Evolutionary conservation across 2,888 invertebrate genomes (phyloP).

Genomic region (Bruchidius siliquastri): DNA sequence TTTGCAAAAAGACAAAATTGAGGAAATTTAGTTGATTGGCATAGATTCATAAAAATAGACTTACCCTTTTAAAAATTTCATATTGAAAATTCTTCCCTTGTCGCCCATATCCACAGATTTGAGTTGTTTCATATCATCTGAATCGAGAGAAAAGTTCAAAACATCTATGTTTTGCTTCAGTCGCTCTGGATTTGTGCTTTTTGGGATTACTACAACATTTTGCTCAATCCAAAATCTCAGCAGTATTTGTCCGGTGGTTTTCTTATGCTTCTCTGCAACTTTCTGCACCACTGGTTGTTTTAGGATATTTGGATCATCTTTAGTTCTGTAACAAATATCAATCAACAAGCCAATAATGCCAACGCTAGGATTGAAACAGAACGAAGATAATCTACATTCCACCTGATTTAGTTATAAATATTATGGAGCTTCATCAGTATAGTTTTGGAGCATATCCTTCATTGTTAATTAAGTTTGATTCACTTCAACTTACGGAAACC

Average conservation of each 20-base stretch:
- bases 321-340: neutral
- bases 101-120: constrained; percentile 3
- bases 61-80: neutral
- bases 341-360: no score
- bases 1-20: no score
- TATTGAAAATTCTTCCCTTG: constrained; percentile 1
- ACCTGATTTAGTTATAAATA: no score
- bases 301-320: constrained; percentile 8
- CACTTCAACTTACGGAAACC: neutral
- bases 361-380: no score
- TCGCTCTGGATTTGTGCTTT: constrained; percentile 3
- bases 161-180: constrained; percentile 4
- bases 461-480: no score
- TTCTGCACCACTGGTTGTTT: neutral
- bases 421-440: no score
- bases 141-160: constrained; percentile 5
- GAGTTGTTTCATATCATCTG: constrained; percentile 38
- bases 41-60: no score
- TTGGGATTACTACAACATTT: constrained; percentile 4
- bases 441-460: no score
- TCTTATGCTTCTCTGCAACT: constrained; percentile 5
- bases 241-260: constrained; percentile 2
- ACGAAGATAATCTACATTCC: no score
- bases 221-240: constrained; percentile 3
- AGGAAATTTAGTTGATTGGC: no score